These are phyloP conservation scores for Oryzias curvinotus DNA, from an alignment of 2,113 vertebrate genomes.

Conservation along the genomic window DNA sequence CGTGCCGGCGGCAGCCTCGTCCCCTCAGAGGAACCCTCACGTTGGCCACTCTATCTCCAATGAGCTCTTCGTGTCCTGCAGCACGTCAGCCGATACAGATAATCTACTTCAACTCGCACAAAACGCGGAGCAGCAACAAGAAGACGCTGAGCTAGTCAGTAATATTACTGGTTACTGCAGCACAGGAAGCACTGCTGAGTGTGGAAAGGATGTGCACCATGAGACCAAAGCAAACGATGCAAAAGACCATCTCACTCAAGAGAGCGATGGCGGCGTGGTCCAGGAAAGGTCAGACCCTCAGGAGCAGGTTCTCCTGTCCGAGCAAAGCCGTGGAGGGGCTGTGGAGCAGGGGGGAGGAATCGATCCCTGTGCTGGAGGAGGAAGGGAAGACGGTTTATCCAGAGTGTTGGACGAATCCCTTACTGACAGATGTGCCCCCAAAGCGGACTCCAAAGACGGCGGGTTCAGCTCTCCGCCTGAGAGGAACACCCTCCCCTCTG, in stretches of 20 bases:
- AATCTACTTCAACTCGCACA: constrained; percentile 2
- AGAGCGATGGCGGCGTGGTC: constrained; percentile 6
- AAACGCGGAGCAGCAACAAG: background rate
- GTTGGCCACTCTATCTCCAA: constrained; percentile 21
- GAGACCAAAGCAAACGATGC: constrained; percentile 5
- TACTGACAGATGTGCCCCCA: constrained; percentile 16
- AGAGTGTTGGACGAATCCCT: constrained; percentile 1
- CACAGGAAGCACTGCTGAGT: constrained; percentile 10
- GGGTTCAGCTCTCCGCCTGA: constrained; percentile 2
- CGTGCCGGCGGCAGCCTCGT: constrained; percentile 1
- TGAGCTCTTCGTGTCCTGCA: constrained; percentile 18
- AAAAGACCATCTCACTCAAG: constrained; percentile 8
- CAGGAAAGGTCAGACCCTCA: background rate
- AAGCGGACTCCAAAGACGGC: background rate
- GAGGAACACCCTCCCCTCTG: constrained; percentile 37
- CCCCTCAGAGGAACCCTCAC: constrained; percentile 1
- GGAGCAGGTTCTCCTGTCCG: constrained; percentile 9
- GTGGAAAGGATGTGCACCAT: background rate
- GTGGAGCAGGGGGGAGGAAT: constrained; percentile 53
- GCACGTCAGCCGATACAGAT: constrained; percentile 19
- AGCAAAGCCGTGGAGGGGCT: constrained; percentile 12
- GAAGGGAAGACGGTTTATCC: constrained; percentile 35
- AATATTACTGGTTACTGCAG: background rate
- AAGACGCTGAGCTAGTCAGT: background rate
- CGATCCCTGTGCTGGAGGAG: constrained; percentile 42